Percentiles rank a stretch among this genome's conserved stretches.
These are phyloP conservation scores for Lepidurus arcticus DNA, from an alignment of 1,140 invertebrate genomes.

Conservation along the genomic window DNA sequence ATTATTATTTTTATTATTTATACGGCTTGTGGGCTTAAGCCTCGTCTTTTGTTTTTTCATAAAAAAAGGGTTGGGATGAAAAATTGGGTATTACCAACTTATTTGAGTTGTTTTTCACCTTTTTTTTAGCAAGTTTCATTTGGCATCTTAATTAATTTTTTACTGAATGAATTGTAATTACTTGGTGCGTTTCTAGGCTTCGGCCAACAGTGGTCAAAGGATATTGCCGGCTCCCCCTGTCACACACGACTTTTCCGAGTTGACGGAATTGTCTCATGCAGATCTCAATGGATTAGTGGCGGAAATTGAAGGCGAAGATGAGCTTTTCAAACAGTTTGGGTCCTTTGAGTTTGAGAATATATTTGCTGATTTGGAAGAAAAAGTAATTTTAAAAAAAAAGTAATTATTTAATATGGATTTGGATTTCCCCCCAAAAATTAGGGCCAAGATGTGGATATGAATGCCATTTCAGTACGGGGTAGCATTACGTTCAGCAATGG, in stretches of 20 bases:
- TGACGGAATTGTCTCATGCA: slow-evolving; percentile 58
- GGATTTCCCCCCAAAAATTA: neutral
- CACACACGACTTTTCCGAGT: slow-evolving; percentile 39
- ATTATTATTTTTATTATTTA: no score
- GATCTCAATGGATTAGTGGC: slow-evolving; percentile 59
- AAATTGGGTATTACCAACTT: no score
- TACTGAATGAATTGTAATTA: neutral
- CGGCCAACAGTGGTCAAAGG: slow-evolving; percentile 32
- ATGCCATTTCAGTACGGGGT: slow-evolving; percentile 31
- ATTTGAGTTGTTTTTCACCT: no score
- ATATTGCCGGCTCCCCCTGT: slow-evolving; percentile 32
- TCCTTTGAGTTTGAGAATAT: slow-evolving; percentile 54
- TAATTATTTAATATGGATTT: neutral
- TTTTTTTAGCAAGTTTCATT: no score
- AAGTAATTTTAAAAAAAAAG: slow-evolving; percentile 35
- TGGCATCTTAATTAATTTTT: no score
- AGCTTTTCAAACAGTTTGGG: slow-evolving; percentile 63
- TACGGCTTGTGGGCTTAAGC: no score
- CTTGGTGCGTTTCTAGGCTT: slow-evolving; percentile 25
- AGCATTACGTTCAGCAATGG: slow-evolving; percentile 33
- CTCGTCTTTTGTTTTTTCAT: no score
- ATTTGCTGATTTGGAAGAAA: slow-evolving; percentile 46
- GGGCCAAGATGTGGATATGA: slow-evolving; percentile 17
- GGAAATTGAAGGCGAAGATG: slow-evolving; percentile 57
- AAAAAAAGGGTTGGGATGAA: no score